These are phyloP conservation scores for Tetrao urogallus DNA, from an alignment of 2,113 vertebrate species.

Conservation along the genomic window DNA sequence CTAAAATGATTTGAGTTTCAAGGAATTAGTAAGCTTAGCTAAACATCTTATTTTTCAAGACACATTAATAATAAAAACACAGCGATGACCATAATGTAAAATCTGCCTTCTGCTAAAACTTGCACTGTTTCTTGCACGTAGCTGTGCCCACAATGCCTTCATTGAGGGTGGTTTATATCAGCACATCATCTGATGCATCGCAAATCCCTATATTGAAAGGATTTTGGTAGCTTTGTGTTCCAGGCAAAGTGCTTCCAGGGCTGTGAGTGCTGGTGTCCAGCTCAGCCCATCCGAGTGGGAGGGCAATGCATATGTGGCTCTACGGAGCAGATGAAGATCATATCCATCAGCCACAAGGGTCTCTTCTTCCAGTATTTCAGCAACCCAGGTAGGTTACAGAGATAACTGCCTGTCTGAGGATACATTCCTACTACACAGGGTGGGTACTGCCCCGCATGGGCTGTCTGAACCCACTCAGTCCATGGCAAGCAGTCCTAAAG, in stretches of 20 bases:
- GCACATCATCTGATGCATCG: conserved; percentile 63
- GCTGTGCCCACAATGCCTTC: conserved; percentile 72
- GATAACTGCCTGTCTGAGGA: not conserved
- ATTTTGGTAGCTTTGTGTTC: conserved; percentile 78
- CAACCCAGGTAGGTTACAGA: not conserved
- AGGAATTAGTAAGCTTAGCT: conserved; percentile 78
- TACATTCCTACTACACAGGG: not conserved
- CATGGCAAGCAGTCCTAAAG: not conserved
- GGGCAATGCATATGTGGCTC: fast-evolving
- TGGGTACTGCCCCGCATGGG: not conserved
- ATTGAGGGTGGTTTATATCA: conserved; percentile 76
- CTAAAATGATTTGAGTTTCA: conserved; percentile 81
- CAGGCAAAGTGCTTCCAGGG: conserved; percentile 67
- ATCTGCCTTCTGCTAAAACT: not conserved
- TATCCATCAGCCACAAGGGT: not conserved
- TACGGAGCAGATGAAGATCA: not conserved
- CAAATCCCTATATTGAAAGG: conserved; percentile 69
- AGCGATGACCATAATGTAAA: conserved; percentile 15
- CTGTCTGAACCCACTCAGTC: not conserved
- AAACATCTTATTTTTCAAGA: conserved; percentile 79
- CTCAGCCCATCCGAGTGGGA: not conserved
- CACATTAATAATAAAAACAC: conserved; percentile 58
- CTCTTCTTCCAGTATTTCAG: not conserved
- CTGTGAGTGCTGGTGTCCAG: conserved; percentile 47
- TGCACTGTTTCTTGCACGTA: conserved; percentile 64